Percentiles rank a stretch among this genome's conserved stretches.
phyloP scores from a whole-genome alignment of 1,140 invertebrate species.

The Lepidurus couesii region DNA sequence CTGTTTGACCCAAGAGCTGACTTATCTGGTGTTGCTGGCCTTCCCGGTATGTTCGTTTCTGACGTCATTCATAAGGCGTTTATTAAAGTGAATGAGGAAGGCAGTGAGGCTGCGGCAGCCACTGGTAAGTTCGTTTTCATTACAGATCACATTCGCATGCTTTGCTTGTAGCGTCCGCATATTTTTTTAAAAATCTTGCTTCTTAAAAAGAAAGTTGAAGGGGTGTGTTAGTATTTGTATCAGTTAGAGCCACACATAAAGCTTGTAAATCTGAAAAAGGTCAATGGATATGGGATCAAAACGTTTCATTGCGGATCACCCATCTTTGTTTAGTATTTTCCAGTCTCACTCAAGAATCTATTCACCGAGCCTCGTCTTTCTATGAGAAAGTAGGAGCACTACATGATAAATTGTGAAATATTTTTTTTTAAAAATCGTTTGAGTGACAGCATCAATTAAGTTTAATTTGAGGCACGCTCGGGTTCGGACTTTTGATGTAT shows the following conservation, averaged over 20 bases:
- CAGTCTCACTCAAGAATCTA: no score
- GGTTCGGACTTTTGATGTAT: not conserved
- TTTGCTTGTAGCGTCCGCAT: not conserved
- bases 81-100: conserved; percentile 59
- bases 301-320: no score
- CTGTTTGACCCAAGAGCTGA: conserved; percentile 58
- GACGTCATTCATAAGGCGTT: conserved; percentile 70
- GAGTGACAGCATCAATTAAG: not conserved
- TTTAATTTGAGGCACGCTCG: no score
- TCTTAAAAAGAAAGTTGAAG: no score
- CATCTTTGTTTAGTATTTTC: no score
- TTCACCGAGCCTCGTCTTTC: not conserved
- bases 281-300: no score
- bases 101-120: conserved; percentile 42
- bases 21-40: conserved; percentile 55
- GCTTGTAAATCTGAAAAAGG: no score
- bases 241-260: no score
- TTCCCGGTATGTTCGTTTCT: conserved; percentile 51
- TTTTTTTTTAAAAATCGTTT: not conserved
- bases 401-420: not conserved
- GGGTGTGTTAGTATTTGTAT: no score
- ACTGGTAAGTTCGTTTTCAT: not conserved
- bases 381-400: no score
- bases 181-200: not conserved
- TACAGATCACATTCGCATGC: not conserved